Base-by-base conservation (phyloP, 2,888 invertebrate species). In the Acheta domesticus region DNA sequence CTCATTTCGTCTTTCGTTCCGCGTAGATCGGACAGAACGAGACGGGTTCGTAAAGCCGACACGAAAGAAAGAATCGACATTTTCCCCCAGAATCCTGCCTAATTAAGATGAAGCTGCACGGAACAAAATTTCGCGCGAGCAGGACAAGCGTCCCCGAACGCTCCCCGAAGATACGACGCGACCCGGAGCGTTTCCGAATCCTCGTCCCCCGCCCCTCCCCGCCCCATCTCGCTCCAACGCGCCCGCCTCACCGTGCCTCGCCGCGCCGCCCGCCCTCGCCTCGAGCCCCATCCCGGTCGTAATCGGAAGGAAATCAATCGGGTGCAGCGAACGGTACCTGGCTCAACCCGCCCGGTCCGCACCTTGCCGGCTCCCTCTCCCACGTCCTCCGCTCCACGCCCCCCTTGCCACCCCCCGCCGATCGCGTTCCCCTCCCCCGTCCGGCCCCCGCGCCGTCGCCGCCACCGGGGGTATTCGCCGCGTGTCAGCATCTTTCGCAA, bases 291-390 rank as follows among this genome's bases (percentile, higher is more conserved):
- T 62, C n/a, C 62, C 62, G 16, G 62, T 62, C 62, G 62, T 62
- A 62, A 62, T 62, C 62, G 62, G 62, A 62, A 62, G 62, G 62
- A 62, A 62, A 62, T 62, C 62, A 62, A 62, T 62, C 62, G 62
- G 62, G 62, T 14, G 62, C 62, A n/a, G 62, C 62, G 62, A 62
- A 62, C 62, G 62, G 62, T 62, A 62, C 62, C 62, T 62, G 62
- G 62, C 62, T 14, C n/a, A 62, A n/a, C 16, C 62, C 62, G 62
- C 62, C n/a, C 16, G 62, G 62, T 62, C 16, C 62, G 16, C 62
- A n/a, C 62, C 16, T n/a, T n/a, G 14, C n/a, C n/a, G 16, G 14
- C 62, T 14, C 8, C 14, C 14, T n/a, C 62, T 4, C 62, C 62
- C 16, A 14, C 62, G 14, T 12, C 62, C 62, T 5, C 16, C 62